Percentiles rank a stretch among this genome's conserved stretches.
Conservation (phyloP, 2,113 vertebrate species). For the Dromiciops gliroides region DNA sequence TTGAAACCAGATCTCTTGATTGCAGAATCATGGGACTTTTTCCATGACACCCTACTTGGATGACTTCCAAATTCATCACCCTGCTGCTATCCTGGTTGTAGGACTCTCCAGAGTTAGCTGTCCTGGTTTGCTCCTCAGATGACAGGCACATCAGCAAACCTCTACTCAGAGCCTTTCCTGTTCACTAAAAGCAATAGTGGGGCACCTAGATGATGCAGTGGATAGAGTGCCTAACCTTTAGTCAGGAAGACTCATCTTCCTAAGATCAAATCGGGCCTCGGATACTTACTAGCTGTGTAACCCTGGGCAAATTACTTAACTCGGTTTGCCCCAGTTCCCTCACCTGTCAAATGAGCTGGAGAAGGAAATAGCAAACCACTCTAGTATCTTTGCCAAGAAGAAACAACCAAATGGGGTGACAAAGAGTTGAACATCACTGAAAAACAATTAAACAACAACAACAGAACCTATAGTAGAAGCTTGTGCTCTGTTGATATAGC, state of each 20-base stretch:
- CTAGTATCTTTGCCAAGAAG: no score
- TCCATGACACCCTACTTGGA: not conserved
- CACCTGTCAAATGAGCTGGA: not conserved
- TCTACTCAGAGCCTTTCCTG: no score
- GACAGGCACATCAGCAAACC: not conserved
- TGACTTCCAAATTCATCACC: no score
- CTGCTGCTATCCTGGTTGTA: not conserved
- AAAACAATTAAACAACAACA: no score
- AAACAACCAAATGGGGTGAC: no score
- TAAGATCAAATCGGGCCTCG: not conserved
- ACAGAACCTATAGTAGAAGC: no score
- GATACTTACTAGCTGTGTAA: not conserved
- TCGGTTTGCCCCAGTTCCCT: not conserved
- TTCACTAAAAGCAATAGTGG: not conserved
- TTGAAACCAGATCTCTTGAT: not conserved
- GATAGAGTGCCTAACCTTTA: not conserved
- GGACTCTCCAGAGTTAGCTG: not conserved
- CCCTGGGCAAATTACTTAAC: not conserved
- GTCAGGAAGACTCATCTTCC: not conserved
- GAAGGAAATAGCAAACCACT: no score
- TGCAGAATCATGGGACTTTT: no score
- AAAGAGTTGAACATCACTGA: no score
- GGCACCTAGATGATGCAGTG: not conserved
- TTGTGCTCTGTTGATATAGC: not conserved
- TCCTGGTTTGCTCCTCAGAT: not conserved